These are phyloP conservation scores for Eupeodes latifasciatus DNA, from an alignment of 2,888 invertebrate genomes.

Conservation along the genomic window DNA sequence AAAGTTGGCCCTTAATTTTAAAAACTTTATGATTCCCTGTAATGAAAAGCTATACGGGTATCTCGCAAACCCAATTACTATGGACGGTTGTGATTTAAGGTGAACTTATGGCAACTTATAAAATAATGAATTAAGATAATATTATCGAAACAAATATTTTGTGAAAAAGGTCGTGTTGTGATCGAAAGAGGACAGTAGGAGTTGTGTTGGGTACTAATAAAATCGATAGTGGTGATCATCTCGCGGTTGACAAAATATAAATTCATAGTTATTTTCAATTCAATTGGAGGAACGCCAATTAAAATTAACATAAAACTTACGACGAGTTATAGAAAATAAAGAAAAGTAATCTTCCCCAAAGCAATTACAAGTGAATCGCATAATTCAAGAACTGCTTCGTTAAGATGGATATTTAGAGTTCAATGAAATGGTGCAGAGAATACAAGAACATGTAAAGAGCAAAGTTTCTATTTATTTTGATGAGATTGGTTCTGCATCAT, in stretches of 20 bases:
- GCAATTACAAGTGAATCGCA: constrained; percentile 31
- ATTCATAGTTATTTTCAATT: constrained; percentile 26
- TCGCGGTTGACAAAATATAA: constrained; percentile 15
- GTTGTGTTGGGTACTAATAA: not conserved
- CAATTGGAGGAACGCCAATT: not conserved
- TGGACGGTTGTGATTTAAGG: constrained; percentile 31
- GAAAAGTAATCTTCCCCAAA: constrained; percentile 41
- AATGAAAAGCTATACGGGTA: constrained; percentile 39
- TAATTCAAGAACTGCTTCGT: constrained; percentile 51
- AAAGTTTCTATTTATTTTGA: not conserved
- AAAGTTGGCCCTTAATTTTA: not conserved
- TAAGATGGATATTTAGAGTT: constrained; percentile 80
- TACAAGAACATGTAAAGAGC: constrained; percentile 77
- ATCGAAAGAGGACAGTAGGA: constrained; percentile 27
- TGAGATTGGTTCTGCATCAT: constrained; percentile 40
- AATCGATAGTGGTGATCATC: constrained; percentile 28
- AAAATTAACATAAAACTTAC: constrained; percentile 58
- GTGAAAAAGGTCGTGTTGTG: constrained; percentile 7
- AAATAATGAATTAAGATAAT: constrained; percentile 6
- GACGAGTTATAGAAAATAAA: constrained; percentile 18
- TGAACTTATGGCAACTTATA: constrained; percentile 31
- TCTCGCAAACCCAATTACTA: constrained; percentile 24
- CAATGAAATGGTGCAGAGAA: constrained; percentile 54
- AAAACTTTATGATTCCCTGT: constrained; percentile 16
- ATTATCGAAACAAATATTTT: constrained; percentile 13